Evolutionary conservation across 2,113 vertebrate species (phyloP).

Genomic region (Eudyptes chrysolophus): DNA sequence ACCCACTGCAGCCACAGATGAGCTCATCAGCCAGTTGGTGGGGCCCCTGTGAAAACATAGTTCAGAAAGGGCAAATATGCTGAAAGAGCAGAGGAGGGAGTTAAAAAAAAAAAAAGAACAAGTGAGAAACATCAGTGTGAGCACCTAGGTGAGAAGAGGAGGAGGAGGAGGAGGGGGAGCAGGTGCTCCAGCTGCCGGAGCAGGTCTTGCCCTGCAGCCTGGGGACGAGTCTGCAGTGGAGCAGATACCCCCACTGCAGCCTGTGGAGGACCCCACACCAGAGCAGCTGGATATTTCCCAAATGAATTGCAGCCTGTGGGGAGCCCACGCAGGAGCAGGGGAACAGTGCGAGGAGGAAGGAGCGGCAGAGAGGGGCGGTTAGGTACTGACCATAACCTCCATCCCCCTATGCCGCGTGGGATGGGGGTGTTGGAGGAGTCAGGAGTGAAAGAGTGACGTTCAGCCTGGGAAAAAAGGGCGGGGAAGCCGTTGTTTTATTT

Average conservation of each 20-base stretch:
- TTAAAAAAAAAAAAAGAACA: neutral
- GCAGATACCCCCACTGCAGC: neutral
- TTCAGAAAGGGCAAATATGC: neutral
- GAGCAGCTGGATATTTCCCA: neutral
- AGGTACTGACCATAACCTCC: neutral
- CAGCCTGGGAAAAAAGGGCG: neutral
- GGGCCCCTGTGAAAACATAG: no score
- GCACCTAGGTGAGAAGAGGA: neutral
- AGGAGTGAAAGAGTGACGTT: neutral
- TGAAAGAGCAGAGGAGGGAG: neutral
- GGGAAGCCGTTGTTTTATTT: neutral
- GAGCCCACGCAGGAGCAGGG: neutral
- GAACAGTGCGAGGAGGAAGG: neutral
- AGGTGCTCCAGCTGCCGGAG: neutral
- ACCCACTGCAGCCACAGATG: neutral
- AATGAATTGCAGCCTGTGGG: neutral
- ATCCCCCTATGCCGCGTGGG: accelerated
- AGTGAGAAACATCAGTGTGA: neutral
- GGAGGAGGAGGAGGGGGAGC: neutral
- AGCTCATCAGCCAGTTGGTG: neutral
- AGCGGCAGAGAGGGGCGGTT: neutral
- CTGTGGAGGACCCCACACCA: neutral
- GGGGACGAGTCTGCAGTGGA: accelerated
- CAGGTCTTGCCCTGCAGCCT: neutral
- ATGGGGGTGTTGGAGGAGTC: neutral